Percentiles rank a stretch among this genome's conserved stretches.
Conservation (phyloP, 2,113 vertebrate species). For the Apeltes quadracus region DNA sequence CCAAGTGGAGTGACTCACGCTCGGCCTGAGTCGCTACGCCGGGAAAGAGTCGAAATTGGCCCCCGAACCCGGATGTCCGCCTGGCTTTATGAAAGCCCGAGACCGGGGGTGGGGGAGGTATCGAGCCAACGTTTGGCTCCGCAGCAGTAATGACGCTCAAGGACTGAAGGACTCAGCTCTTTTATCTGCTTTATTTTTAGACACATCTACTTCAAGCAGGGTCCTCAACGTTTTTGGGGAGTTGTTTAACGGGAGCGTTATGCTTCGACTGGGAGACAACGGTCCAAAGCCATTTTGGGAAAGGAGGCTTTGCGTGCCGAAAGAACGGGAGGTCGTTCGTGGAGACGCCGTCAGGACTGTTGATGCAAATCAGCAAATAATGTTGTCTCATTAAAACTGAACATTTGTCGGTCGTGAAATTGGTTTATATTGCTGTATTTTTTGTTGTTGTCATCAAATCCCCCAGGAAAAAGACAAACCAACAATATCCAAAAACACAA, state of each 20-base stretch:
- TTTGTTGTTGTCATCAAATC: neutral
- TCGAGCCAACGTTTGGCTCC: conserved; percentile 57
- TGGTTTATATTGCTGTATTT: neutral
- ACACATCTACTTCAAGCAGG: conserved; percentile 34
- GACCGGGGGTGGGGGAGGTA: conserved; percentile 3
- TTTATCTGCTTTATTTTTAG: conserved; percentile 62
- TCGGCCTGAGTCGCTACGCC: conserved; percentile 65
- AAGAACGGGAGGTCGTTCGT: conserved; percentile 3
- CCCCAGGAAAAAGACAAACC: neutral
- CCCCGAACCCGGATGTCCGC: conserved; percentile 42
- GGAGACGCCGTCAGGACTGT: conserved; percentile 8
- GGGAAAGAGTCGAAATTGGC: conserved; percentile 57
- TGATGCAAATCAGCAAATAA: conserved; percentile 9
- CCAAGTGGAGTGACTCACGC: conserved; percentile 65
- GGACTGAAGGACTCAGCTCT: conserved; percentile 57
- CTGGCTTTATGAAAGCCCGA: conserved; percentile 44
- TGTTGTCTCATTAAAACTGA: conserved; percentile 7
- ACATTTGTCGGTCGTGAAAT: neutral
- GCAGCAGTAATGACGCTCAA: conserved; percentile 41
- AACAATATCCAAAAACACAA: neutral
- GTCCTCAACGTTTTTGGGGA: conserved; percentile 26
- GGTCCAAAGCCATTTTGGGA: conserved; percentile 30
- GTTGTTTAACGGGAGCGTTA: conserved; percentile 45
- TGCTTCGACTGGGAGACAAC: conserved; percentile 33
- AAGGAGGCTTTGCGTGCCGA: conserved; percentile 15